These are phyloP conservation scores for Trachurus trachurus DNA, from an alignment of 2,797 vertebrate species.

Conservation along the genomic window DNA sequence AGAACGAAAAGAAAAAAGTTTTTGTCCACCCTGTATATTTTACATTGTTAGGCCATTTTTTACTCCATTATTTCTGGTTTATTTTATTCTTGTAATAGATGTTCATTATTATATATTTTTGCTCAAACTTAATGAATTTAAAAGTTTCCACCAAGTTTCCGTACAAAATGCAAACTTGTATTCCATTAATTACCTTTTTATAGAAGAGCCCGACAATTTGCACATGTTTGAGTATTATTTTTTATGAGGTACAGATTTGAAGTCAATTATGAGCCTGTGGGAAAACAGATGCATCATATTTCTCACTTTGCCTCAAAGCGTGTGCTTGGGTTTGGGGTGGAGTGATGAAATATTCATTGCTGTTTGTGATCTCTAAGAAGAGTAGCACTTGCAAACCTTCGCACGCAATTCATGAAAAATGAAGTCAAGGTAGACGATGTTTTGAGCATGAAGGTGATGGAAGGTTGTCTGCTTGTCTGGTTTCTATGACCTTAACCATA, in stretches of 20 bases:
- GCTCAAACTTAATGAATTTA: not conserved
- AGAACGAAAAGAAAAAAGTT: not conserved
- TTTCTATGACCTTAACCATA: constrained; percentile 26
- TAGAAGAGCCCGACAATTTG: constrained; percentile 33
- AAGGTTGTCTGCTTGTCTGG: constrained; percentile 48
- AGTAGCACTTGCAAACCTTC: constrained; percentile 84
- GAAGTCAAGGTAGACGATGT: constrained; percentile 67
- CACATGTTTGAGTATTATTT: constrained; percentile 68
- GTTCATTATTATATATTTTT: constrained; percentile 1
- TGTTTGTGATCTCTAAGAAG: constrained; percentile 87
- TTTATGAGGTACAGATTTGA: constrained; percentile 72
- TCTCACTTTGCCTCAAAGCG: constrained; percentile 87
- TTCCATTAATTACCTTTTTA: constrained; percentile 12
- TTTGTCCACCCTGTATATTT: not conserved
- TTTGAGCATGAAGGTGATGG: constrained; percentile 54
- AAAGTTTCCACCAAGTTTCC: constrained; percentile 1
- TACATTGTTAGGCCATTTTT: not conserved
- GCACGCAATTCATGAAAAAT: constrained; percentile 74
- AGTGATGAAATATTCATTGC: constrained; percentile 92
- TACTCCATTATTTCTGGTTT: not conserved
- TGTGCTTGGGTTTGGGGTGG: constrained; percentile 74
- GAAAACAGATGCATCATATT: constrained; percentile 85
- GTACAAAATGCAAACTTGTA: not conserved
- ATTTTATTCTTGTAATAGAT: not conserved
- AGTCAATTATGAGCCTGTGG: constrained; percentile 85